Evolutionary conservation across 2,113 vertebrate genomes (phyloP).

Genomic region (Channa maculata): DNA sequence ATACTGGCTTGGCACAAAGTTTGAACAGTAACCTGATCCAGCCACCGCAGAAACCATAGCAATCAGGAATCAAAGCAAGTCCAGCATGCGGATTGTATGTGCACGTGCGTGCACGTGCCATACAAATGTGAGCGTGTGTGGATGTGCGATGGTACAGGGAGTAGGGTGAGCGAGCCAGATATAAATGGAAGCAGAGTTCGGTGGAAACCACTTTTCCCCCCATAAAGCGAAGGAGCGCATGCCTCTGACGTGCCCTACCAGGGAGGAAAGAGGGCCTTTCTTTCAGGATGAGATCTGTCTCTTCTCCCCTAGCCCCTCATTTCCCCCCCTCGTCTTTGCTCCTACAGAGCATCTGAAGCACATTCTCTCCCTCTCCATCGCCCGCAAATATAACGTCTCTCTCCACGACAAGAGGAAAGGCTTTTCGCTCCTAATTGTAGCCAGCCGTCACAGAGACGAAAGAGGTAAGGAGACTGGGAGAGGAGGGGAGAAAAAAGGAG

Average conservation of each 20-base stretch:
- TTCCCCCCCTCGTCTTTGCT: slow-evolving; percentile 30
- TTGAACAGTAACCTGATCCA: slow-evolving; percentile 77
- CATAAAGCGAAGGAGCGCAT: slow-evolving; percentile 55
- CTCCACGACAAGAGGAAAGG: slow-evolving; percentile 59
- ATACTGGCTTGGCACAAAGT: slow-evolving; percentile 52
- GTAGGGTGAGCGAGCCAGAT: slow-evolving; percentile 36
- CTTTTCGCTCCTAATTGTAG: slow-evolving; percentile 69
- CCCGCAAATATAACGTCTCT: slow-evolving; percentile 67
- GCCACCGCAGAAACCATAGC: slow-evolving; percentile 77
- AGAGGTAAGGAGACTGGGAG: slow-evolving; percentile 58
- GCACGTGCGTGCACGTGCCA: slow-evolving; percentile 49
- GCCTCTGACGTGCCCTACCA: slow-evolving; percentile 71
- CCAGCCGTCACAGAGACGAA: slow-evolving; percentile 70
- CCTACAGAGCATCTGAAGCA: slow-evolving; percentile 76
- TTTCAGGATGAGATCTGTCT: slow-evolving; percentile 72
- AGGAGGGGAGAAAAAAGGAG: slow-evolving; percentile 8
- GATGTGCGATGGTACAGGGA: slow-evolving; percentile 19
- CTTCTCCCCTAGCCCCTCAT: slow-evolving; percentile 60
- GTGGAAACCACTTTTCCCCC: slow-evolving; percentile 76
- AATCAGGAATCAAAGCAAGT: slow-evolving; percentile 79
- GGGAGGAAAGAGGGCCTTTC: slow-evolving; percentile 70
- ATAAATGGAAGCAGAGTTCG: slow-evolving; percentile 81
- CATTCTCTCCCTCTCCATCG: slow-evolving; percentile 71
- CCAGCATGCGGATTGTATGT: slow-evolving; percentile 52
- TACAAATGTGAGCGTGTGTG: slow-evolving; percentile 47